A percentile compares a stretch with the other conserved stretches of the same genome.
Conservation (phyloP, 2,888 invertebrate species). For the Caenorhabditis becei region DNA sequence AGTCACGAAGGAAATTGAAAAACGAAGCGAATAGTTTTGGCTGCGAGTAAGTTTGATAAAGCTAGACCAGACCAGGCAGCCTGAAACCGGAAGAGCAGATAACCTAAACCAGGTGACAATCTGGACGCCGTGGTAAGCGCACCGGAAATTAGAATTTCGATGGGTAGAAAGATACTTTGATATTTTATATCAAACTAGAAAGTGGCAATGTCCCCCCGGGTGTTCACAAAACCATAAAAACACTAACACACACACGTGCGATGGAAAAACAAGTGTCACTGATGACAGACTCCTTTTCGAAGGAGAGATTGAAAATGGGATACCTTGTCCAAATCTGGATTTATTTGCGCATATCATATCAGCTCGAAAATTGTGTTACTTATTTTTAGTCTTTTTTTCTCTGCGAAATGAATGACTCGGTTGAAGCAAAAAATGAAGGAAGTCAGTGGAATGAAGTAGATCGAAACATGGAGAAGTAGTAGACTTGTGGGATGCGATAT, state of each 20-base stretch:
- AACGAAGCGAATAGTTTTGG: not conserved
- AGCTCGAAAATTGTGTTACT: constrained; percentile 34
- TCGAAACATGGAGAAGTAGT: not conserved
- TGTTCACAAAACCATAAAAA: constrained; percentile 4
- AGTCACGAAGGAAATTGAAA: not conserved
- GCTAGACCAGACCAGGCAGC: no score
- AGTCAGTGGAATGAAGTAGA: not conserved
- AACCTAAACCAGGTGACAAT: not conserved
- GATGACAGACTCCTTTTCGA: constrained; percentile 16
- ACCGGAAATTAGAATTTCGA: not conserved
- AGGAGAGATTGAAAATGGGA: constrained; percentile 29
- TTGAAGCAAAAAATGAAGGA: not conserved
- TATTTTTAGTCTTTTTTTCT: constrained; percentile 12
- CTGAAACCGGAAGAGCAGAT: constrained; percentile 5
- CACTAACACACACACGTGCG: constrained; percentile 5
- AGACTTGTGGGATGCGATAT: not conserved
- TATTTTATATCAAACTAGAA: not conserved
- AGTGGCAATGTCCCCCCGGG: no score
- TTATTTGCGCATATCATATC: constrained; percentile 36
- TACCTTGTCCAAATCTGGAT: constrained; percentile 38
- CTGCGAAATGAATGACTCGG: not conserved
- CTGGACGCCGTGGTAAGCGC: not conserved
- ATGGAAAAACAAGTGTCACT: constrained; percentile 32
- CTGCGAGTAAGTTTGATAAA: no score
- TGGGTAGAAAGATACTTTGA: not conserved